Evolutionary conservation across 2,797 vertebrate genomes (phyloP).

Genomic region (Melanogrammus aeglefinus): DNA sequence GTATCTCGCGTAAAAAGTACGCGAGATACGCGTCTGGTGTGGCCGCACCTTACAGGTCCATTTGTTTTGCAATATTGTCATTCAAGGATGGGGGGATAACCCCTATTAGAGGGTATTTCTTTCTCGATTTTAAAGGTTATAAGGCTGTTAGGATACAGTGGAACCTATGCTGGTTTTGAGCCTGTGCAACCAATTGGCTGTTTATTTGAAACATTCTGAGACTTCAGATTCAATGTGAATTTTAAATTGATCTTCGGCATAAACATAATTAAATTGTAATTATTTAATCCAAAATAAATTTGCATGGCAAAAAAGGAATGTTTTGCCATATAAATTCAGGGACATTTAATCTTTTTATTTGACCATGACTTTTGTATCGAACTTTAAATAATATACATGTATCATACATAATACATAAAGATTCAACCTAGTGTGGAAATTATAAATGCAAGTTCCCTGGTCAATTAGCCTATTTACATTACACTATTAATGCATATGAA

Average conservation of each 20-base stretch:
- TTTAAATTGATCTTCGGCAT: background rate
- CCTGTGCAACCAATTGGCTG: background rate
- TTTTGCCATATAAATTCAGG: no score
- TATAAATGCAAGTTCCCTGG: background rate
- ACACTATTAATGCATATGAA: background rate
- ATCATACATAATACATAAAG: no score
- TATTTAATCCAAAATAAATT: no score
- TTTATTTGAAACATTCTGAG: background rate
- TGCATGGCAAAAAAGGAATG: no score
- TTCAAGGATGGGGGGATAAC: background rate
- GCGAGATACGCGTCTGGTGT: no score
- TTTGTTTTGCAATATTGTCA: background rate
- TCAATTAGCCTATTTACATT: background rate
- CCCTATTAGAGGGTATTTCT: background rate
- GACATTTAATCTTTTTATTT: no score
- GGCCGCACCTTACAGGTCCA: constrained; percentile 14
- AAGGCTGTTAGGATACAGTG: background rate
- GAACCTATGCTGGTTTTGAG: background rate
- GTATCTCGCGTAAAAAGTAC: no score
- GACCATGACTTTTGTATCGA: no score
- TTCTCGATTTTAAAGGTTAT: background rate
- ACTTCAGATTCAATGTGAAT: background rate
- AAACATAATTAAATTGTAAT: background rate
- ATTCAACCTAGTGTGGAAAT: background rate
- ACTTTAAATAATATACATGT: no score